A percentile compares a stretch with the other conserved stretches of the same genome.
Conservation (phyloP, 2,113 vertebrate species). For the Stictonetta naevosa region DNA sequence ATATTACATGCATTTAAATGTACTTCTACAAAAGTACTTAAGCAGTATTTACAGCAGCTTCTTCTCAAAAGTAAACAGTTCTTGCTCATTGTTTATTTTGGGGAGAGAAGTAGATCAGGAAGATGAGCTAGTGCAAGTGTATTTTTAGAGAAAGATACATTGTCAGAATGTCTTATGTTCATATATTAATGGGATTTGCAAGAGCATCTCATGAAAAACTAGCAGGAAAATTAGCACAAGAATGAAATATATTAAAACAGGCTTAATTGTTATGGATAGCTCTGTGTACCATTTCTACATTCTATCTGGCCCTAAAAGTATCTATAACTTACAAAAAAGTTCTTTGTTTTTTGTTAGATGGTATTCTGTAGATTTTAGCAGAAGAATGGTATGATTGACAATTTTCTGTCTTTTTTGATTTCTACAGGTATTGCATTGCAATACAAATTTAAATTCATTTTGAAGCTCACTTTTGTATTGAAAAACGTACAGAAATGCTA, state of each 20-base stretch:
- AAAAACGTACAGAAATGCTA: background rate
- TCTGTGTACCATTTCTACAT: background rate
- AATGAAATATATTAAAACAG: background rate
- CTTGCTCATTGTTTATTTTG: background rate
- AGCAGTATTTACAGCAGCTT: background rate
- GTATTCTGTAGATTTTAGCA: background rate
- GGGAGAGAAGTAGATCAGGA: conserved; percentile 51
- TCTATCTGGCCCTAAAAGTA: background rate
- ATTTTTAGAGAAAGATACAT: conserved; percentile 20
- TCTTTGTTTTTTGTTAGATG: background rate
- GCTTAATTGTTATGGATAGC: background rate
- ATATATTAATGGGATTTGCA: background rate
- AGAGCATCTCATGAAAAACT: background rate
- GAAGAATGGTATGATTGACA: background rate
- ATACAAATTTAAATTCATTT: background rate
- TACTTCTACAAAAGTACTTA: background rate
- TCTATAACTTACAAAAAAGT: background rate
- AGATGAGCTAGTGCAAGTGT: conserved; percentile 25
- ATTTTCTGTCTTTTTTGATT: background rate
- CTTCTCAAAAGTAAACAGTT: background rate
- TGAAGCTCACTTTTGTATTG: background rate
- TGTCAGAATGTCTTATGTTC: background rate
- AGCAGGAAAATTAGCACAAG: background rate
- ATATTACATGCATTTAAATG: background rate
- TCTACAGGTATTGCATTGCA: background rate